Base-by-base conservation (phyloP, 2,113 vertebrate species). In the Phrynocephalus versicolor region DNA sequence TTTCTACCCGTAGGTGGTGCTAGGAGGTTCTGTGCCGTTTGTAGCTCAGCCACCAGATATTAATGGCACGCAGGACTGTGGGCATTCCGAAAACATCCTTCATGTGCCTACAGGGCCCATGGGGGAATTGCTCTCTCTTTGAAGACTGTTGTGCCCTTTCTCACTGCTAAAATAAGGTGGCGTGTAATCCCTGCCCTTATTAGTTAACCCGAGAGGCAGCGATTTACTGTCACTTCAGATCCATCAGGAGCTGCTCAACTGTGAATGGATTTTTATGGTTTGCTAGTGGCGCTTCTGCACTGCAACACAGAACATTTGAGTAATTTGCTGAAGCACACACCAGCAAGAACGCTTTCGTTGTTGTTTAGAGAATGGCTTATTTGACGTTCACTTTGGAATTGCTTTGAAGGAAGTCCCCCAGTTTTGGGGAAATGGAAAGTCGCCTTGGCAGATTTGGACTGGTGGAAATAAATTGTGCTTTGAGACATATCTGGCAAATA, bases 141-240 rank as follows among this genome's bases (percentile, higher is more conserved):
- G 45, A 64, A 92, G 73, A 45, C 87, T 88, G 86, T 89, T 25
- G 87, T 90, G 76, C 1, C 75, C 51, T 91, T 94, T 89, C 9
- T 9, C 3, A 83, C 75, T 89, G 71, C 58, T 81, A 51, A 72
- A 86, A 82, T 71, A 84, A 90, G 67, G 76, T 87, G 85, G 18
- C 9, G 1, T 84, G 39, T 73, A 79, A 89, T 91, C 90, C 85
- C 15, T 58, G 88, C 33, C 85, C 90, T 83, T 10, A 33, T 75
- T 88, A 16, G n/a, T 92, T 94, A 92, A 88, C 25, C 85, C 84
- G 88, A 71, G 73, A 91, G 90, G 73, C 83, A 93, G 87, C 41
- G n/a, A 88, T 75, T 90, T 88, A 10, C 62, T 92, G 79, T 89
- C 86, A 85, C 90, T 90, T 92, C 72, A 69, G 77, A 90, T 90